Base-by-base conservation (phyloP, 2,113 vertebrate genomes). In the Coturnix japonica region DNA sequence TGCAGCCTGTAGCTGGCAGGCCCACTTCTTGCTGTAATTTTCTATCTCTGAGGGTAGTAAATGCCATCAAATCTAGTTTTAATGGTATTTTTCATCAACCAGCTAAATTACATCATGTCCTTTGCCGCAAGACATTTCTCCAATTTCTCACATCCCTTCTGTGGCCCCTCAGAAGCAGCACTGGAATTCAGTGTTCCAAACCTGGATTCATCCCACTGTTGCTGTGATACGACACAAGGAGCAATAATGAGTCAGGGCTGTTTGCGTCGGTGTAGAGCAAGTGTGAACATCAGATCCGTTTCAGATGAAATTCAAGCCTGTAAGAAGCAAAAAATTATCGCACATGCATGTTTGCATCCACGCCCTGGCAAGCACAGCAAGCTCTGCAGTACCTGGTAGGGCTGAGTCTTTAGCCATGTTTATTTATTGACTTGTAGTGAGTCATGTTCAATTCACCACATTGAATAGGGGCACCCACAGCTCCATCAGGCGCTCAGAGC, bases 271-370 rank as follows among this genome's bases (percentile, higher is more conserved):
- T 31, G 9, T 13, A 17, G 13, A 16, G 41, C 14, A 41, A 30
- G 57, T 33, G 21, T 5, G 1, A 31, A 28, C 5, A 12, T 33
- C 25, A n/a, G 53, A 41, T 30, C 30, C 0, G 0, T 65, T 75
- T 43, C 9, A 1, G 17, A 10, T n/a, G n/a, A 31, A 70, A 35
- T 70, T 22, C 33, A 57, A 60, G 26, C 11, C 61, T 46, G 6
- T 19, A 28, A 37, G 31, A 33, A 57, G 54, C 3, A 17, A 54
- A 9, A 54, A 54, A 54, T 51, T 25, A 10, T 60, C 2, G 2
- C 33, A 33, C 11, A 1, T 4, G 19, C 17, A 25, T 11, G 4
- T 26, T 73, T 54, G 17, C 14, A 37, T 67, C 22, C 10, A 21
- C 7, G 30, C 26, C 9, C 21, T 61, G 56, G 6, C 11, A 47